These are phyloP conservation scores for Ictidomys tridecemlineatus DNA, from an alignment of 2,113 vertebrate species.

Conservation along the genomic window DNA sequence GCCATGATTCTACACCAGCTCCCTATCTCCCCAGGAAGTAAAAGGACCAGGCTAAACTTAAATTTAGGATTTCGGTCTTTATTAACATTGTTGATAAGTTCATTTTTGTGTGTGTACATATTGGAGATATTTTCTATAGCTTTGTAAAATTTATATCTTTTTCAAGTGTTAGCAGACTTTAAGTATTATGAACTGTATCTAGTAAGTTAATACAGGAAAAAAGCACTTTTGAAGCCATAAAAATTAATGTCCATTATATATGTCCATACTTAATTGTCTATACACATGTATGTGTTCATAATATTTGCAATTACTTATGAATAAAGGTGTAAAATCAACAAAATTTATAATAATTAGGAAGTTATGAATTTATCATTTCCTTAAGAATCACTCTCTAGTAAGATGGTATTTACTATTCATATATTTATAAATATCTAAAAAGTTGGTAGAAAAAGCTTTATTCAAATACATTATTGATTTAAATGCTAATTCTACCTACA, in stretches of 20 bases:
- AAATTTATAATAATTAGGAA: background rate
- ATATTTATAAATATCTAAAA: background rate
- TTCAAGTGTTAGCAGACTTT: background rate
- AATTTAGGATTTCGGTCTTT: background rate
- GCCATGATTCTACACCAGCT: background rate
- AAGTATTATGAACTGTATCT: background rate
- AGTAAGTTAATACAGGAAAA: background rate
- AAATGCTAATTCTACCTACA: background rate
- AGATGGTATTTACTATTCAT: background rate
- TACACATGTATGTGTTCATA: background rate
- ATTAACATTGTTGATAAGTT: background rate
- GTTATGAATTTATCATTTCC: background rate
- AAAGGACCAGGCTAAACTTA: background rate
- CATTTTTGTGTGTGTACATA: background rate
- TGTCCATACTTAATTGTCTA: background rate
- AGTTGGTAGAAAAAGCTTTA: background rate
- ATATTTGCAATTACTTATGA: background rate
- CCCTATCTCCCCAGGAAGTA: background rate
- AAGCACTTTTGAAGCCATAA: background rate
- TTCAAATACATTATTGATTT: background rate
- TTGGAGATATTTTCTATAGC: background rate
- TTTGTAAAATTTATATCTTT: background rate
- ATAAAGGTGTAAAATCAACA: background rate
- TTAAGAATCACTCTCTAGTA: background rate
- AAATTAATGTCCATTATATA: background rate